Evolutionary conservation across 2,888 invertebrate genomes (phyloP).

Genomic region (Epsilonema sp.): DNA sequence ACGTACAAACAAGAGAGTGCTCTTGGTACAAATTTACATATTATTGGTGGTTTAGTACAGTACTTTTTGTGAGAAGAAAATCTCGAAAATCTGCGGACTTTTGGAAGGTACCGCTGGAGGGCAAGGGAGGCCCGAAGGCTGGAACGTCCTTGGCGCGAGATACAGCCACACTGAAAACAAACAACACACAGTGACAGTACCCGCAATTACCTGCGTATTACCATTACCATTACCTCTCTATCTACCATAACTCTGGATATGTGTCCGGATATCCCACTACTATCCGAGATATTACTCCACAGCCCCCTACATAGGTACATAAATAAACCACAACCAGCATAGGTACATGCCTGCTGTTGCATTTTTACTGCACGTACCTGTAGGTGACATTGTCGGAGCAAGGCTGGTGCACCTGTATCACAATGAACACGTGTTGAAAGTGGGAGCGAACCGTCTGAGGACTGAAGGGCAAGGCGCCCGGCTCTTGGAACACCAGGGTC

Average conservation of each 20-base stretch:
- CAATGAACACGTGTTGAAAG: slow-evolving; percentile 90
- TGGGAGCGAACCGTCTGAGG: slow-evolving; percentile 83
- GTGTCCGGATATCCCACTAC: too few relatives aligned
- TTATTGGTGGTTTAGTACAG: background rate
- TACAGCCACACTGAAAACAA: slow-evolving; percentile 36
- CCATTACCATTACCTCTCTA: too few relatives aligned
- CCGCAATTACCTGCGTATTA: too few relatives aligned
- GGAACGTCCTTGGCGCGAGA: slow-evolving; percentile 76
- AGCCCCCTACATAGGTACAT: too few relatives aligned
- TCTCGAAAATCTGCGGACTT: slow-evolving; percentile 85
- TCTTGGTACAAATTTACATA: background rate
- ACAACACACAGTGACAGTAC: too few relatives aligned
- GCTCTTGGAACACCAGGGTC: slow-evolving; percentile 68
- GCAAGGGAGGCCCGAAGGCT: slow-evolving; percentile 82
- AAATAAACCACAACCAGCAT: too few relatives aligned
- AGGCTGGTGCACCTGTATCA: slow-evolving; percentile 67
- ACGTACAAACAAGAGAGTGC: too few relatives aligned
- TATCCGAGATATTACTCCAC: too few relatives aligned
- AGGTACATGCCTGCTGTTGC: background rate
- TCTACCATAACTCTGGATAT: too few relatives aligned
- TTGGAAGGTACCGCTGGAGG: slow-evolving; percentile 60
- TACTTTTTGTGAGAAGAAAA: slow-evolving; percentile 67
- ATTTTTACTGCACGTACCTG: slow-evolving; percentile 37
- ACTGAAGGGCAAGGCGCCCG: slow-evolving; percentile 56
- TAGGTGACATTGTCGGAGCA: slow-evolving; percentile 77